Evolutionary conservation across 2,888 invertebrate species (phyloP), one percentile per base, ranked within the genome.

Genomic region (Periphyllus acericola): DNA sequence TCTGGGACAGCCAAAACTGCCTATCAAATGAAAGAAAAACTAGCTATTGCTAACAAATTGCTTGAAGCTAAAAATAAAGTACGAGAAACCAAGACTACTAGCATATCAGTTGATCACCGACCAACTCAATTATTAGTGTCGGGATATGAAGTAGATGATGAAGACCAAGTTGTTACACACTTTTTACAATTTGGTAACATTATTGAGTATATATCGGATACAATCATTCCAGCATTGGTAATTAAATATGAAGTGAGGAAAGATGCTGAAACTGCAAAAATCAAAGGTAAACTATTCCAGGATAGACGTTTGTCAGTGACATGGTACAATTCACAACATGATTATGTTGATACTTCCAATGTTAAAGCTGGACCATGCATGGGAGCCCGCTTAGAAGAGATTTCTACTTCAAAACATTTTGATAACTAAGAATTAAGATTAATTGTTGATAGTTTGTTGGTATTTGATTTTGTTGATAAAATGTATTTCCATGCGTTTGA

Each of bases 111-210:
- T 71, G 98, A 98, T 92, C 96, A 97, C 90, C 93, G 98, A 88
- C 97, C 98, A 1, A 95, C 96, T 4, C 95, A 96, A 89, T 93
- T 98, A 89, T 94, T 97, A 89, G 95, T 98, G 81, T 96, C 96
- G 9, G 98, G 98, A 29, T 98, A 97, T 92, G 95, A 95, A 90
- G 93, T 94, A 21, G 96, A 96, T 89, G 97, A 97, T 90, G 94
- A 96, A 90, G 95, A 96, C 52, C 94, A 95, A 68, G 94, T 98
- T 71, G 92, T 96, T 89, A 93, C 94, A 17, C 98, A 98, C 92
- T 97, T 98, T 92, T 94, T 95, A 66, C 89, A 89, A 94, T 97
- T 94, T 92, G 97, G 97, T 83, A 96, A 96, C 91, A 95, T 98
- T 90, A 95, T 95, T n/a, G 96, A 96, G 91, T 95, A 96, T 91